phyloP scores from a whole-genome alignment of 2,113 vertebrate genomes.

The Spermophilus dauricus region DNA sequence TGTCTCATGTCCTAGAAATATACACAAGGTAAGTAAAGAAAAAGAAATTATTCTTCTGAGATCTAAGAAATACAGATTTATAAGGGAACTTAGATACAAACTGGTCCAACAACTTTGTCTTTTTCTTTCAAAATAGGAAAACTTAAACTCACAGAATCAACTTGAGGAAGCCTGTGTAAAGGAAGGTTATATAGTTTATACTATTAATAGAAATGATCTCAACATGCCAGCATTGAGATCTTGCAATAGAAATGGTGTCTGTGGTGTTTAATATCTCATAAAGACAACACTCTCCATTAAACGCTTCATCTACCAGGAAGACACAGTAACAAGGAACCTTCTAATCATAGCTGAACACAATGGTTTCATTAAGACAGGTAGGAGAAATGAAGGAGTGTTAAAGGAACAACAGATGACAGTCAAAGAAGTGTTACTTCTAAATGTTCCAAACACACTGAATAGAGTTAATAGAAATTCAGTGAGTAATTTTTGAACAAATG shows the following conservation, averaged over 20 bases:
- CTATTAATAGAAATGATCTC: background rate
- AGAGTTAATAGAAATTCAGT: background rate
- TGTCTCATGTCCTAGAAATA: background rate
- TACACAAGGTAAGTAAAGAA: background rate
- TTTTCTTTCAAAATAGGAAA: slow-evolving; percentile 17
- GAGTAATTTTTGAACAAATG: background rate
- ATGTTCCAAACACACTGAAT: background rate
- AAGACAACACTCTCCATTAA: background rate
- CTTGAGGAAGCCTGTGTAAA: background rate
- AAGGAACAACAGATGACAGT: background rate
- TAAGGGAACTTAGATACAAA: background rate
- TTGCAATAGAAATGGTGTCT: background rate
- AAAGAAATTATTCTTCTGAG: background rate
- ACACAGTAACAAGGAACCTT: background rate
- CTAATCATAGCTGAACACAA: background rate
- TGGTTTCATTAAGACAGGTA: background rate
- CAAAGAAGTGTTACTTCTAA: background rate
- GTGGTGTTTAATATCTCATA: background rate
- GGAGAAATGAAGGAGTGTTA: background rate
- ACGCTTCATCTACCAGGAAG: background rate
- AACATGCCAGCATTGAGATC: background rate
- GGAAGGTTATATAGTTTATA: background rate
- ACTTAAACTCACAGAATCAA: background rate
- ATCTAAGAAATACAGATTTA: background rate
- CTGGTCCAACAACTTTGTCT: background rate